Conservation (phyloP, 1,140 invertebrate species). For the Aleiodes sp. region DNA sequence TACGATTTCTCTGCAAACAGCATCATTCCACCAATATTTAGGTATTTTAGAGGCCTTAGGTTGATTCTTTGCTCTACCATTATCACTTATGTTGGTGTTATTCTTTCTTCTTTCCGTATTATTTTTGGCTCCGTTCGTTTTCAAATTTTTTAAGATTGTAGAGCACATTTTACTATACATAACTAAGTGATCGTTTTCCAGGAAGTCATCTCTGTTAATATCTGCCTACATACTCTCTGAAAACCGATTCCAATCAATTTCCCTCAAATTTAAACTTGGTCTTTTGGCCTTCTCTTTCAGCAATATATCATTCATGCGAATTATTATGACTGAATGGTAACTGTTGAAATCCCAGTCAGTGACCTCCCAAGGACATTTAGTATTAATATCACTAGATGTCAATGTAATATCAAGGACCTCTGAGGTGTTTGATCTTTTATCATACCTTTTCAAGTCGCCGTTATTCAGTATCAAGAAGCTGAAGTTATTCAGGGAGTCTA, state of each 20-base stretch:
- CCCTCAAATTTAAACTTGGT: neutral
- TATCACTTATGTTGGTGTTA: no score
- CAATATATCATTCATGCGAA: neutral
- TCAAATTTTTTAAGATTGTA: constrained; percentile 7
- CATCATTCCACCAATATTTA: neutral
- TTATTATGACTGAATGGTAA: neutral
- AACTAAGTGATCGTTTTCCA: neutral
- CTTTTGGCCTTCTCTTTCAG: neutral
- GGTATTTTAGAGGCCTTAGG: no score
- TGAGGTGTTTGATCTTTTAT: neutral
- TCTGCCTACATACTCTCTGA: neutral
- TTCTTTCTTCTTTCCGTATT: no score
- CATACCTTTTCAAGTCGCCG: neutral
- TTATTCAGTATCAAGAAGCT: neutral
- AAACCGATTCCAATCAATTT: constrained; percentile 14
- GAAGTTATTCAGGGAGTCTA: neutral
- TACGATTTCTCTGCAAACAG: neutral
- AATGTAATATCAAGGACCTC: neutral
- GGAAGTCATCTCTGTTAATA: neutral
- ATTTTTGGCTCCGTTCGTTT: neutral
- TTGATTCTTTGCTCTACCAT: no score
- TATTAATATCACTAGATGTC: neutral
- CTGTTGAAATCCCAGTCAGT: neutral
- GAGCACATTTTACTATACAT: neutral
- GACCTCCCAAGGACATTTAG: neutral